Evolutionary conservation across 2,797 vertebrate species (phyloP).

Genomic region (Vipera ursinii): DNA sequence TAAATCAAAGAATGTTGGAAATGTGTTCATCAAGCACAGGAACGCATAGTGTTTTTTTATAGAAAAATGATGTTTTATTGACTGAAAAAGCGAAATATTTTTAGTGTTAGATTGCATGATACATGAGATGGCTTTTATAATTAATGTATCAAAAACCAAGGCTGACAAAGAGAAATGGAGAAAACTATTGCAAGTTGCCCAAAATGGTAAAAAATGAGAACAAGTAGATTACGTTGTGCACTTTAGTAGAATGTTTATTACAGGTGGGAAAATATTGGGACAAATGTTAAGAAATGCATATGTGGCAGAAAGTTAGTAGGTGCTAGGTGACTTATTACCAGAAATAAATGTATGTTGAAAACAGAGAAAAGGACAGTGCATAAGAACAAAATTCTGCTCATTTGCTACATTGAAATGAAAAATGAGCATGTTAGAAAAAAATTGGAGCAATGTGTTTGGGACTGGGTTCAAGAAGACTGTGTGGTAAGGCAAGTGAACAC

Average conservation of each 20-base stretch:
- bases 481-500: not conserved
- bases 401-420: not conserved
- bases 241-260: not conserved
- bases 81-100: not conserved
- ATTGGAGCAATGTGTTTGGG: not conserved
- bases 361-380: not conserved
- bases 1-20: not conserved
- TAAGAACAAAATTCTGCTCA: not conserved
- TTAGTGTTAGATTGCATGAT: not conserved
- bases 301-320: not conserved
- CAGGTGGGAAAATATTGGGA: not conserved
- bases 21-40: not conserved
- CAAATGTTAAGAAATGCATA: not conserved
- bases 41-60: not conserved
- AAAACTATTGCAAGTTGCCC: not conserved
- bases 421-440: not conserved
- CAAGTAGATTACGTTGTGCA: not conserved
- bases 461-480: not conserved
- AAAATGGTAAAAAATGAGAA: not conserved
- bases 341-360: not conserved
- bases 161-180: not conserved
- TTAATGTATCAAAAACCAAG: not conserved
- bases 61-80: not conserved
- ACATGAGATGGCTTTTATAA: not conserved
- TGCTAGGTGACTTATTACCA: not conserved